phyloP scores from a whole-genome alignment of 2,113 vertebrate genomes.

The Tauraco erythrolophus region DNA sequence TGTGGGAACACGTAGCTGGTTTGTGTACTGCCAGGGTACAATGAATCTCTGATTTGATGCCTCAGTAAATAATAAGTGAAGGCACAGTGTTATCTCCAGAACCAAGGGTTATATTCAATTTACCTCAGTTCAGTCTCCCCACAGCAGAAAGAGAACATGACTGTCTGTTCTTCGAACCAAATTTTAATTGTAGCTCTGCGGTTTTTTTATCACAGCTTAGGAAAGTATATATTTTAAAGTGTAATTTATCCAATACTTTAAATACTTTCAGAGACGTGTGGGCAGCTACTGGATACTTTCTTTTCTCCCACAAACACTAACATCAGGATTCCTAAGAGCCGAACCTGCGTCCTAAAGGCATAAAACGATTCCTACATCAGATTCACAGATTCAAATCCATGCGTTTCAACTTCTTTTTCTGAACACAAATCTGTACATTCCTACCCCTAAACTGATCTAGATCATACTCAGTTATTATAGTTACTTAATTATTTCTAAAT shows the following conservation, averaged over 20 bases:
- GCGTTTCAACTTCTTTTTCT: not conserved
- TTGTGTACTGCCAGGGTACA: not conserved
- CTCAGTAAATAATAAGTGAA: not conserved
- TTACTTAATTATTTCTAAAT: not conserved
- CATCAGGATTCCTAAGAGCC: not conserved
- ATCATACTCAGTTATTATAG: not conserved
- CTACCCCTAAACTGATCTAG: not conserved
- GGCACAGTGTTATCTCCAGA: not conserved
- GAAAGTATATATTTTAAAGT: not conserved
- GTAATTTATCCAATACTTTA: not conserved
- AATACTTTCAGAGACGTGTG: not conserved
- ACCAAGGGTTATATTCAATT: not conserved
- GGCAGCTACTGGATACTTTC: not conserved
- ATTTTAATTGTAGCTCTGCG: not conserved
- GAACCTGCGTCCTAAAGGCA: not conserved
- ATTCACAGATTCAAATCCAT: not conserved
- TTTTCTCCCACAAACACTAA: not conserved
- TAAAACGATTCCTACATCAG: not conserved
- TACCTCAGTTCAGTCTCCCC: not conserved
- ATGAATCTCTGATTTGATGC: not conserved
- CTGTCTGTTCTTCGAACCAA: not conserved
- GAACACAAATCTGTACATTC: not conserved
- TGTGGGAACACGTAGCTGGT: fast-evolving
- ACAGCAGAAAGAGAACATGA: not conserved
- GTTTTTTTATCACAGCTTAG: not conserved